These are phyloP conservation scores for Eumerus sabulonum DNA, from an alignment of 2,888 invertebrate species.

Conservation along the genomic window DNA sequence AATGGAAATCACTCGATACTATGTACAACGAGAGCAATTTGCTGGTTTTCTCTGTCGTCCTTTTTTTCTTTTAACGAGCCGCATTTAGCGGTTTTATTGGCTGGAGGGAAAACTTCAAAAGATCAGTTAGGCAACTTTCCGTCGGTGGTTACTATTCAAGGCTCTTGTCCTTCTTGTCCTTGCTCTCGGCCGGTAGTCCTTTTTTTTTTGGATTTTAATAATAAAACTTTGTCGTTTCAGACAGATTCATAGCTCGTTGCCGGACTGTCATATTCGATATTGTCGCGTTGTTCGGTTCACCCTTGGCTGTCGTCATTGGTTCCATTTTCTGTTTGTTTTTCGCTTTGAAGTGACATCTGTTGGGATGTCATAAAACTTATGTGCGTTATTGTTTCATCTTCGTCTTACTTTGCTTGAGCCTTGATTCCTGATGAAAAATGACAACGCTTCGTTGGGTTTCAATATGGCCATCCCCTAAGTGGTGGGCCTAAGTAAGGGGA, in stretches of 20 bases:
- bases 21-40: conserved; percentile 41
- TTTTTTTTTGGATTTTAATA: conserved; percentile 61
- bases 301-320: not conserved
- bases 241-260: conserved; percentile 40
- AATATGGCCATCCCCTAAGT: conserved; percentile 24
- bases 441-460: conserved; percentile 22
- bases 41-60: not conserved
- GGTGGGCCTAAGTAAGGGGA: conserved; percentile 12
- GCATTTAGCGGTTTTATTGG: not conserved
- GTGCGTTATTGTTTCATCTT: conserved; percentile 56
- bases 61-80: too few species aligned
- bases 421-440: conserved; percentile 12
- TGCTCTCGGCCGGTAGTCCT: not conserved
- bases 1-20: conserved; percentile 62
- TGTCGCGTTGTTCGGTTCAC: conserved; percentile 14
- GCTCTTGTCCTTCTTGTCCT: conserved; percentile 16
- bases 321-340: not conserved
- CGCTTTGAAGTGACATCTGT: conserved; percentile 65
- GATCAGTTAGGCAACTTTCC: conserved; percentile 63
- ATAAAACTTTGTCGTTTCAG: conserved; percentile 60
- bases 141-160: conserved; percentile 55
- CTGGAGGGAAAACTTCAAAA: conserved; percentile 55
- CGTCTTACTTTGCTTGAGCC: not conserved
- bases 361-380: conserved; percentile 65
- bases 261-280: conserved; percentile 7